These are phyloP conservation scores for Thysanoteuthis rhombus DNA, from an alignment of 2,888 invertebrate genomes.

Conservation along the genomic window DNA sequence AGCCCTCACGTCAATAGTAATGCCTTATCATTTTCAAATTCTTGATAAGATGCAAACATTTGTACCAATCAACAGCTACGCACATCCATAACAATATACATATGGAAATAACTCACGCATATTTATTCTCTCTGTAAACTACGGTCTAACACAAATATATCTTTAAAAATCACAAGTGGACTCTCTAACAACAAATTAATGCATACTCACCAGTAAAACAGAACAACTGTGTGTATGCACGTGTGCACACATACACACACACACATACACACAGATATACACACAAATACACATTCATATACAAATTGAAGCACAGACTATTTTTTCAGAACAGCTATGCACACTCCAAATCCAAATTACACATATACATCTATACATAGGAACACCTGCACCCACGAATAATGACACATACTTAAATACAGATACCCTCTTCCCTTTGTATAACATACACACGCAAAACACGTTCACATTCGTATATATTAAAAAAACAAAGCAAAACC, in stretches of 20 bases:
- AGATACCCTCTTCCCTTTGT: too few species aligned
- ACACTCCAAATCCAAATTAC: too few species aligned
- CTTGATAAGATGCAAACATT: neutral
- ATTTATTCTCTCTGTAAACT: too few species aligned
- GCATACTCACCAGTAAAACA: neutral
- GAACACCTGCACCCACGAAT: neutral
- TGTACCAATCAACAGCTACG: neutral
- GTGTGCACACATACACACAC: constrained; percentile 15
- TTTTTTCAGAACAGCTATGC: neutral
- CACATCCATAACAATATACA: neutral
- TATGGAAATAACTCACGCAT: too few species aligned
- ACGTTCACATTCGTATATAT: neutral
- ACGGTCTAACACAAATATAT: too few species aligned
- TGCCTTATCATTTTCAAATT: neutral
- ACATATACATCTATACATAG: neutral
- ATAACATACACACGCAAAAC: too few species aligned
- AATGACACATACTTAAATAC: too few species aligned
- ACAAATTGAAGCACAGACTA: neutral
- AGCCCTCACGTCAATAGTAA: neutral
- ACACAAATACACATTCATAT: too few species aligned
- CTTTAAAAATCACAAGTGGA: too few species aligned
- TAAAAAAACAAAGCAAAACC: neutral
- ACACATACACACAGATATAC: too few species aligned
- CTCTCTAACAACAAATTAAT: neutral
- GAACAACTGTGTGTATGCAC: neutral